Percentiles rank a stretch among this genome's conserved stretches.
Evolutionary conservation across 2,113 vertebrate genomes (phyloP).

Genomic region (Podarcis raffonei): DNA sequence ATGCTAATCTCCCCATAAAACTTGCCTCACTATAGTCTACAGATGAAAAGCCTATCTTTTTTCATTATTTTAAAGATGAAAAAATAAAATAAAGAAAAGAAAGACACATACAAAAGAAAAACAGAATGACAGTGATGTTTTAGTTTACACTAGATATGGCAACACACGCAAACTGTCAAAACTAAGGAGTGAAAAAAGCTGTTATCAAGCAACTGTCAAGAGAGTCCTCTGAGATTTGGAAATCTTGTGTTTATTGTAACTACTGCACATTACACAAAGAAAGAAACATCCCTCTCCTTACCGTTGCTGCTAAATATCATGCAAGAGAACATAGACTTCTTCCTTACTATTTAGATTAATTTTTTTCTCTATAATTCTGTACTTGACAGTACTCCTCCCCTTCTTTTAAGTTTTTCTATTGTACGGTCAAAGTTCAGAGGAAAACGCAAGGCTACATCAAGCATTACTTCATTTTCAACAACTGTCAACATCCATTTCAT

Average conservation of each 20-base stretch:
- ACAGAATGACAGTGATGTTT: constrained; percentile 87
- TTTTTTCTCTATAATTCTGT: constrained; percentile 68
- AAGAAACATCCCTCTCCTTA: constrained; percentile 83
- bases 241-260: constrained; percentile 88
- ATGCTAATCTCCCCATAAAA: constrained; percentile 75
- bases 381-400: constrained; percentile 69
- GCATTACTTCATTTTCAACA: constrained; percentile 76
- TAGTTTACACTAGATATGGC: constrained; percentile 86
- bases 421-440: constrained; percentile 77
- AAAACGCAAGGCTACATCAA: constrained; percentile 71
- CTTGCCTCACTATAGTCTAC: constrained; percentile 73
- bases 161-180: constrained; percentile 90
- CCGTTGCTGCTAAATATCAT: constrained; percentile 81
- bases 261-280: constrained; percentile 85
- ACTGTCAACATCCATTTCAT: constrained; percentile 69
- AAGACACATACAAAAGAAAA: constrained; percentile 80
- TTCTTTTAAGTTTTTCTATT: constrained; percentile 65
- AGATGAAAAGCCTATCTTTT: constrained; percentile 80
- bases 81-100: constrained; percentile 62
- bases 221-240: constrained; percentile 86
- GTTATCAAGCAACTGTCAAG: constrained; percentile 88
- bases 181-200: constrained; percentile 86
- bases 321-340: constrained; percentile 76
- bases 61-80: constrained; percentile 80
- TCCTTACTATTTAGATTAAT: constrained; percentile 74